These are phyloP conservation scores for Penelope pileata DNA, from an alignment of 2,113 vertebrate genomes.

Conservation along the genomic window DNA sequence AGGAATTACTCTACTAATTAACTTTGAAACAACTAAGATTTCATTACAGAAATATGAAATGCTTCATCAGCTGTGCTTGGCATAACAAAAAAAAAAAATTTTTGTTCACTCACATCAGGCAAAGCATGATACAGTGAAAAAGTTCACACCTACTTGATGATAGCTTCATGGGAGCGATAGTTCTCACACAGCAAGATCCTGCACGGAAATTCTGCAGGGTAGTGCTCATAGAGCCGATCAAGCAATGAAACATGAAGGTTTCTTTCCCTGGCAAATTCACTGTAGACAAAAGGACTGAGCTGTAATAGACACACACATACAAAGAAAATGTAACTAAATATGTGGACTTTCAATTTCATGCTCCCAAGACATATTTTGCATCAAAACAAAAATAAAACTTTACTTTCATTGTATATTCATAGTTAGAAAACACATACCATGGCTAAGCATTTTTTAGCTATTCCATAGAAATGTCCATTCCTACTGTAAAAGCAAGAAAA, in stretches of 20 bases:
- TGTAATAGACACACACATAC: conserved; percentile 80
- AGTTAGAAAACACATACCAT: neutral
- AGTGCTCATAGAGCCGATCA: conserved; percentile 97
- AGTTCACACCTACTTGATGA: conserved; percentile 98
- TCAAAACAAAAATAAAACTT: neutral
- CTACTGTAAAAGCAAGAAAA: neutral
- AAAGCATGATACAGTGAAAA: conserved; percentile 61
- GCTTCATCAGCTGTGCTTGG: neutral
- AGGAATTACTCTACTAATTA: neutral
- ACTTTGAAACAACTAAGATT: neutral
- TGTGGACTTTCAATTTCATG: conserved; percentile 4
- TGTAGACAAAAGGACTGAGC: conserved; percentile 99
- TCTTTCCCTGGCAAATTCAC: conserved; percentile 97
- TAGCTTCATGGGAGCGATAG: conserved; percentile 99
- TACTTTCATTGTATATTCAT: neutral
- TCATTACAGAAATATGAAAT: neutral
- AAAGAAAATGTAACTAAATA: conserved; percentile 69
- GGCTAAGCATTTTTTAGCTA: neutral
- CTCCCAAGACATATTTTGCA: neutral
- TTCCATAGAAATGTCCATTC: neutral
- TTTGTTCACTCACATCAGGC: neutral
- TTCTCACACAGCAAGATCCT: conserved; percentile 99
- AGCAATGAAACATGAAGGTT: conserved; percentile 96
- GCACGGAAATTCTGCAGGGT: conserved; percentile 94
- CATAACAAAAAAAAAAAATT: neutral